Conservation (phyloP, 2,888 invertebrate species). For the Iselma pallidipennis region DNA sequence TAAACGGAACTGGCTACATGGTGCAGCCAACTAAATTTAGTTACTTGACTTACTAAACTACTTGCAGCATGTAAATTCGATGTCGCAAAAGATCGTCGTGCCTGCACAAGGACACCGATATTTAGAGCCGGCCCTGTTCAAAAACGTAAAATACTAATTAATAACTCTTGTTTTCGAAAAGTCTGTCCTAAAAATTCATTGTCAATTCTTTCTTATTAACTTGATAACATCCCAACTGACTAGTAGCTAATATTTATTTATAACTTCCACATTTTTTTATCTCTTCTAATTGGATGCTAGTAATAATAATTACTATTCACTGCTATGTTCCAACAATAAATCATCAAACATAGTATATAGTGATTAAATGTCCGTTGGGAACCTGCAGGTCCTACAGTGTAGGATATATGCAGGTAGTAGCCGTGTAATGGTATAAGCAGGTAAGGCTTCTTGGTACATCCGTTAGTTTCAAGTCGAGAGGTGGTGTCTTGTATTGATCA, state of each 20-base stretch:
- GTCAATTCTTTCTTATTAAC: background rate
- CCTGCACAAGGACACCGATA: too few species aligned
- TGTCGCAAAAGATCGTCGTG: too few species aligned
- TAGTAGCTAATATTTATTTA: slow-evolving; percentile 9
- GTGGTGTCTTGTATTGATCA: too few species aligned
- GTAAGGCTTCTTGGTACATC: background rate
- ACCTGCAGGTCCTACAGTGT: too few species aligned
- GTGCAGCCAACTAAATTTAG: too few species aligned
- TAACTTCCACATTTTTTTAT: slow-evolving; percentile 19
- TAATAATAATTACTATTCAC: slow-evolving; percentile 10
- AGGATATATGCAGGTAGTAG: background rate
- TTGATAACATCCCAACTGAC: background rate
- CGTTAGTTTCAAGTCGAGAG: too few species aligned
- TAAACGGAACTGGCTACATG: too few species aligned
- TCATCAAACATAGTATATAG: slow-evolving; percentile 3
- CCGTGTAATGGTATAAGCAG: background rate
- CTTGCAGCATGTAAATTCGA: too few species aligned
- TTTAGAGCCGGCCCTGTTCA: too few species aligned
- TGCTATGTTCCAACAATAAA: slow-evolving; percentile 10
- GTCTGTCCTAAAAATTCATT: background rate
- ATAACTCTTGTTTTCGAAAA: too few species aligned
- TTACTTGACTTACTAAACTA: too few species aligned
- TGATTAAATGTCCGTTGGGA: background rate
- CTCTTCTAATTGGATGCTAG: slow-evolving; percentile 17
- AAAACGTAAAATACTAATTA: too few species aligned